Conservation (phyloP, 2,888 invertebrate genomes). For the Ophion obscuratus region DNA sequence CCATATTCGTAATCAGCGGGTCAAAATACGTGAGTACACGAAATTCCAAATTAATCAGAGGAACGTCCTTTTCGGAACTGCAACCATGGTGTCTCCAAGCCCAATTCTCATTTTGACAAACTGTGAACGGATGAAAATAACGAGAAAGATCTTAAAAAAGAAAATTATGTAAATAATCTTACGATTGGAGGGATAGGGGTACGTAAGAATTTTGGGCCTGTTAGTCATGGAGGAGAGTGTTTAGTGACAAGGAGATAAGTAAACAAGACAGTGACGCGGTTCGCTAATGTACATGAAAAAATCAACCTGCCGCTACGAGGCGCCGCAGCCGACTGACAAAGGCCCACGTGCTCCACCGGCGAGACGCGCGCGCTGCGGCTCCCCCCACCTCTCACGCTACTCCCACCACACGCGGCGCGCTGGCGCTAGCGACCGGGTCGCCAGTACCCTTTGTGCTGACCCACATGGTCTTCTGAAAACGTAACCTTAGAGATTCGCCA, state of each 20-base stretch:
- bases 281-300: not conserved
- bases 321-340: constrained; percentile 25
- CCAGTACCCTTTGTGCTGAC: not conserved
- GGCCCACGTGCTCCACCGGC: constrained; percentile 29
- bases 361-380: not conserved
- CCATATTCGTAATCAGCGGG: no score
- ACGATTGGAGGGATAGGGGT: no score
- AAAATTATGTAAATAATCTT: no score
- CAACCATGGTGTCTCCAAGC: no score
- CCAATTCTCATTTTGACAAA: no score
- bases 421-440: not conserved
- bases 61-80: no score
- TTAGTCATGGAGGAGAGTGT: not conserved
- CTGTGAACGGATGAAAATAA: no score
- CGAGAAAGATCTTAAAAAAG: no score
- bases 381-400: not conserved
- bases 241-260: not conserved
- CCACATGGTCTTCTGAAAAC: constrained; percentile 22
- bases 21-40: no score
- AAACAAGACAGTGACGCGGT: not conserved
- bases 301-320: constrained; percentile 13
- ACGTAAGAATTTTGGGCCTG: no score
- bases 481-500: not conserved
- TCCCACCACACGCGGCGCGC: not conserved
- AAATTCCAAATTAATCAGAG: no score